Base-by-base conservation (phyloP, 2,113 vertebrate genomes). In the Trematocara zebra region DNA sequence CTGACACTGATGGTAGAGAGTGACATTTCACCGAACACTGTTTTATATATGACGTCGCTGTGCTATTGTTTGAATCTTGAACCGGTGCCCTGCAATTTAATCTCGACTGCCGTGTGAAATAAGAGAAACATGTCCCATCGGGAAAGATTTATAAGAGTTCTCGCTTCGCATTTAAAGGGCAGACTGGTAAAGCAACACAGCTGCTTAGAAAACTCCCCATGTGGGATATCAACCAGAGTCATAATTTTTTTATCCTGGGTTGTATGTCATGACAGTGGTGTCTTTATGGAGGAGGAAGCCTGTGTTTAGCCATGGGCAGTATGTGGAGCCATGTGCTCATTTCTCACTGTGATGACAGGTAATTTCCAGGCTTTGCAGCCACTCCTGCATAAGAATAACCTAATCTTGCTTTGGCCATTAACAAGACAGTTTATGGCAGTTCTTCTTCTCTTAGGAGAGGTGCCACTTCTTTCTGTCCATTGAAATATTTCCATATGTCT, bases 291-390 rank as follows among this genome's bases (percentile, higher is more conserved):
- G 72, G 76, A 87, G 44, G 72, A 88, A 79, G 80, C 69, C 56
- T 86, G 88, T 72, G 67, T 90, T 87, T 88, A 76, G 85, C 88
- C 80, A 35, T 47, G 28, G 81, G 90, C 83, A 23, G 76, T 61
- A 69, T 85, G 83, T 31, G 44, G 79, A 92, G 74, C 42, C 61
- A 85, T 80, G 76, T 49, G 33, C 85, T 91, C 85, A 37, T 94
- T 89, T 90, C 86, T 95, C 89, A 94, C 35, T 37, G 57, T 8
- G 6, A 76, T 92, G 92, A 82, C 94, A 94, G 92, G 88, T 92
- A 23, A 94, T 95, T 95, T 94, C 91, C 94, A 84, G 78, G 20
- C 72, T 84, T 37, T 15, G 56, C 47, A 40, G 8, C 72, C 31
- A 14, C 83, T 88, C 64, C 81, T 76, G 72, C 53, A 91, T 93